Percentiles rank a stretch among this genome's conserved stretches.
Evolutionary conservation across 2,888 invertebrate genomes (phyloP).

Genomic region (Ephialtes manifestator): DNA sequence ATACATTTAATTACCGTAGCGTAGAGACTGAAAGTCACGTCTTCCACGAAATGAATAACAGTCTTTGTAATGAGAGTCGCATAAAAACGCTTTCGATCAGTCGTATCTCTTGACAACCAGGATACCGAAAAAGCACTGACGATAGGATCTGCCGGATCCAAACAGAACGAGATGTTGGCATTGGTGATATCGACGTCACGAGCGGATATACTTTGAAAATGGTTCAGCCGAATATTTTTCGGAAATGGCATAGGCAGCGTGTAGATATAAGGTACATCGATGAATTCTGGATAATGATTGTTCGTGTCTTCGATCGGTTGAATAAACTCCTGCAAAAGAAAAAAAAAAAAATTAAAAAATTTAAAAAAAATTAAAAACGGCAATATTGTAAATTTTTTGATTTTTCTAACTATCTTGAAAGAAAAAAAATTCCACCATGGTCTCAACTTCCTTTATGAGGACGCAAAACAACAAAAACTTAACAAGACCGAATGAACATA

Average conservation of each 20-base stretch:
- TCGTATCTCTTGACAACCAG: conserved; percentile 58
- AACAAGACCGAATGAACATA: too few species aligned
- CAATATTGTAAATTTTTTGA: too few species aligned
- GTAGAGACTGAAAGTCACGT: conserved; percentile 68
- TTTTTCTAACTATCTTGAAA: too few species aligned
- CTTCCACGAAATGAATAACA: conserved; percentile 62
- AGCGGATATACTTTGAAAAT: conserved; percentile 67
- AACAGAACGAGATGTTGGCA: conserved; percentile 65
- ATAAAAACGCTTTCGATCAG: conserved; percentile 67
- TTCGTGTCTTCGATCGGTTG: conserved; percentile 69
- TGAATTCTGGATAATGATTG: conserved; percentile 68
- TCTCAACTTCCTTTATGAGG: too few species aligned
- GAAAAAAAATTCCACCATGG: neutral
- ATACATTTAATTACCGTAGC: conserved; percentile 65
- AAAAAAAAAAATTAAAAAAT: too few species aligned
- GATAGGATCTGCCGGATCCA: conserved; percentile 64
- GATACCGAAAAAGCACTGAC: conserved; percentile 61
- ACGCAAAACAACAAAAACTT: too few species aligned
- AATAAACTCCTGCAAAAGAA: conserved; percentile 65
- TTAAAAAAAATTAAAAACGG: too few species aligned
- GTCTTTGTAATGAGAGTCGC: conserved; percentile 67
- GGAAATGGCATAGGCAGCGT: conserved; percentile 75
- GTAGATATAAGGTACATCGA: conserved; percentile 68
- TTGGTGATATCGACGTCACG: conserved; percentile 75
- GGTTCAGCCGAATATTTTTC: conserved; percentile 65